Evolutionary conservation across 2,797 vertebrate species (phyloP), one percentile per base, ranked within the genome.

Genomic region (Gila robusta): DNA sequence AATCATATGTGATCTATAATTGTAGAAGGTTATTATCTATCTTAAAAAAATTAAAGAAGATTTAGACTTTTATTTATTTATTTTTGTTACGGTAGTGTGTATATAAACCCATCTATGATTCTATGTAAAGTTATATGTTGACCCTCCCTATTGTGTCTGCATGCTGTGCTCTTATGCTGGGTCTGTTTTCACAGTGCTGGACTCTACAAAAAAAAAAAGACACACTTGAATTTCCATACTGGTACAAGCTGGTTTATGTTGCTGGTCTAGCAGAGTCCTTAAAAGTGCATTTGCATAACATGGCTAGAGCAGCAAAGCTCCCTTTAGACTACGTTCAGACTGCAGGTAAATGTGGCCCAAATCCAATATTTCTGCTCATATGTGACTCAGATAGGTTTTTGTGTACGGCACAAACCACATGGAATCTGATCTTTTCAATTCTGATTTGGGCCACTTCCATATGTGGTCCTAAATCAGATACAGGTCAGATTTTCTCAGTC

Each of bases 201-300:
- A 41, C 76, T 78, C 32, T 35, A 59, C 52, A 59, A n/a, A 21
- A 77, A 37, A 39, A 37, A 41, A 10, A 78, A 62, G 76, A 41
- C 76, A 41, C n/a, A 37, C 77, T 41, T 79, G 32, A 41, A 64
- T 79, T 79, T 41, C 77, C 56, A 28, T 62, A 64, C 56, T 41
- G 77, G 77, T 62, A 62, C 37, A 26, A 16, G 54, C 52, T 26
- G 76, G 35, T 78, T 78, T n/a, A 39, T 78, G 35, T 62, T 79
- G 56, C 56, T 11, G 77, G 39, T 62, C 37, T 62, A 62, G 23
- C 35, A 79, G 14, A 8, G 17, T 80, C 41, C 66, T 66, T 44
- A 47, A 67, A 80, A 10, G 66, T 47, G 26, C 62, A 80, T 67
- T 67, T 23, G 59, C 59, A 66, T 79, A 64, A 26, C 23, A 62